phyloP scores from a whole-genome alignment of 2,113 vertebrate genomes.

The Gila orcuttii region DNA sequence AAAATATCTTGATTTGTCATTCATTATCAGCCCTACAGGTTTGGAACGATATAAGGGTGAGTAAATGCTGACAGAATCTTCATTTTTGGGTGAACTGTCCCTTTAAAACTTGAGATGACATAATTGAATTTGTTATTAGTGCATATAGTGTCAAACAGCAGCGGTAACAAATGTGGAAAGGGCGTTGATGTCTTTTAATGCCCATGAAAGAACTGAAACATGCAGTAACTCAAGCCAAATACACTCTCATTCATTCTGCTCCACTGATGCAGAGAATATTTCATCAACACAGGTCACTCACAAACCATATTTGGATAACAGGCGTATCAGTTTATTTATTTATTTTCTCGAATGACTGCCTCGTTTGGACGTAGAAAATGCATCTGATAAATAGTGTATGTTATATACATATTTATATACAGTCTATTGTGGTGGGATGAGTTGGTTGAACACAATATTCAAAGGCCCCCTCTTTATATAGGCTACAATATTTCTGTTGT shows the following conservation, averaged over 20 bases:
- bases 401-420: not conserved
- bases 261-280: constrained; percentile 51
- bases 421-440: not conserved
- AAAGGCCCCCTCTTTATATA: not conserved
- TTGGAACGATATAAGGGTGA: not conserved
- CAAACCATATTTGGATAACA: constrained; percentile 28
- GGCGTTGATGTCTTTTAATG: not conserved
- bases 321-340: not conserved
- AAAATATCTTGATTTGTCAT: too few relatives aligned
- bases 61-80: not conserved
- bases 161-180: not conserved
- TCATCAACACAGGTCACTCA: constrained; percentile 52
- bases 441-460: not conserved
- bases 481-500: not conserved
- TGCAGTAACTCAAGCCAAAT: constrained; percentile 24
- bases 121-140: not conserved
- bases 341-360: not conserved
- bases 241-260: constrained; percentile 56
- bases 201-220: not conserved
- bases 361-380: not conserved
- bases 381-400: not conserved
- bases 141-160: not conserved
- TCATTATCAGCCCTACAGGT: too few relatives aligned
- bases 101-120: not conserved
- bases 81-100: not conserved